These are phyloP conservation scores for Nemotelus pantherinus DNA, from an alignment of 2,888 invertebrate species.

Conservation along the genomic window DNA sequence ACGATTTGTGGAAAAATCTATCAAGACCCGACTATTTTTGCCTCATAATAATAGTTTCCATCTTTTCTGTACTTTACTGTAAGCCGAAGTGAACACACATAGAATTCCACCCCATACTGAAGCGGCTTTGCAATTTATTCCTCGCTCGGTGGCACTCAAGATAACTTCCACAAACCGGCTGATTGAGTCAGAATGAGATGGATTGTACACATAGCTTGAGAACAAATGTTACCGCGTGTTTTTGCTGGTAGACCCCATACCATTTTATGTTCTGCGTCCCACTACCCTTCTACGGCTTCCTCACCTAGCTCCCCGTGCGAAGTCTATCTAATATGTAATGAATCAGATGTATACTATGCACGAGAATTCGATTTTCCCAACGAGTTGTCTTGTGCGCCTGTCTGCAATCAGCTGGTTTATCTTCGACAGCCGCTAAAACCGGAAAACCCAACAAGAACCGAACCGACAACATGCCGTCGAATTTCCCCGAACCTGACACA, in stretches of 20 bases:
- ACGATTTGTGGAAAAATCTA: no score
- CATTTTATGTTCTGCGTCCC: no score
- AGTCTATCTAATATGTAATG: background rate
- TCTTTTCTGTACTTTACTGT: no score
- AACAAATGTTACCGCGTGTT: conserved; percentile 7
- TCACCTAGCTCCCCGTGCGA: background rate
- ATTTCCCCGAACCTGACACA: no score
- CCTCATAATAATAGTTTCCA: no score
- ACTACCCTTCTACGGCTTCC: background rate
- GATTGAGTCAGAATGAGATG: conserved; percentile 24
- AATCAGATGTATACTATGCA: background rate
- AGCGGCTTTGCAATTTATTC: conserved; percentile 6
- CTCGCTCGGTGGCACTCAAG: background rate
- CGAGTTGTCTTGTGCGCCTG: conserved; percentile 21
- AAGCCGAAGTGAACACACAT: no score
- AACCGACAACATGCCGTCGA: background rate
- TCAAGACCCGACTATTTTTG: no score
- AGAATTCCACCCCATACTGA: conserved; percentile 13
- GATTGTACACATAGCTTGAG: background rate
- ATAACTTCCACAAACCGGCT: conserved; percentile 29
- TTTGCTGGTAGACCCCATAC: background rate
- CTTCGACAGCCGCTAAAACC: conserved; percentile 29
- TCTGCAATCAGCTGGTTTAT: conserved; percentile 35
- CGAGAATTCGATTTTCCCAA: conserved; percentile 20
- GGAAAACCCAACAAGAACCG: conserved; percentile 16